Conservation (phyloP, 2,113 vertebrate genomes). For the Megalops atlanticus region DNA sequence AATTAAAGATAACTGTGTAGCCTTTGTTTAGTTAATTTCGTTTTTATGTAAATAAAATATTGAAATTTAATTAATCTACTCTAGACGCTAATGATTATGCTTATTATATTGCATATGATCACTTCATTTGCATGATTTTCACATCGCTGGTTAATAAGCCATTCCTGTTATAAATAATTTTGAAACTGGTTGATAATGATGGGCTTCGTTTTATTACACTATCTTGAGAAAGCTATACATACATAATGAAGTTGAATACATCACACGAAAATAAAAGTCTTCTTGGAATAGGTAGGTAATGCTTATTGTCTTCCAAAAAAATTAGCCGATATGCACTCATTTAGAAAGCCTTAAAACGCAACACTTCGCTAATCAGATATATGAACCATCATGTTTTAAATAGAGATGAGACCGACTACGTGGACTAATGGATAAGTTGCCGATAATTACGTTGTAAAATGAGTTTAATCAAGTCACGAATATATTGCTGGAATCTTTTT, state of each 20-base stretch:
- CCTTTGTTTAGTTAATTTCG: constrained; percentile 86
- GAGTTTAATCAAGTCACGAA: constrained; percentile 34
- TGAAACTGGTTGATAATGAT: constrained; percentile 86
- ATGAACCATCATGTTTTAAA: constrained; percentile 33
- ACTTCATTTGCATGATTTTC: constrained; percentile 82
- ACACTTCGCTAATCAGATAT: constrained; percentile 27
- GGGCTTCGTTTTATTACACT: constrained; percentile 59
- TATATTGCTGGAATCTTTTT: constrained; percentile 41
- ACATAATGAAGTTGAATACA: constrained; percentile 39
- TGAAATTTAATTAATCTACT: constrained; percentile 80
- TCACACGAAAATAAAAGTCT: constrained; percentile 32
- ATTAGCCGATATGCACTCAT: constrained; percentile 36
- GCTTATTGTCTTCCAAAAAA: constrained; percentile 26
- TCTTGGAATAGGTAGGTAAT: constrained; percentile 12
- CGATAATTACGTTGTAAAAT: constrained; percentile 41
- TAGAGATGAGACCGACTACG: constrained; percentile 26
- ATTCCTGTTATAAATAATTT: constrained; percentile 83
- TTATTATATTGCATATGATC: constrained; percentile 88
- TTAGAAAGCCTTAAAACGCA: constrained; percentile 33
- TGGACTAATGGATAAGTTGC: constrained; percentile 33
- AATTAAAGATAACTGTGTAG: constrained; percentile 78
- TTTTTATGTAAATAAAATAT: constrained; percentile 93
- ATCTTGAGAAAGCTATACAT: constrained; percentile 43
- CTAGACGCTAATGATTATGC: constrained; percentile 89
- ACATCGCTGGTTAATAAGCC: constrained; percentile 86